Evolutionary conservation across 1,140 invertebrate genomes (phyloP).

Genomic region (Penaeus indicus): DNA sequence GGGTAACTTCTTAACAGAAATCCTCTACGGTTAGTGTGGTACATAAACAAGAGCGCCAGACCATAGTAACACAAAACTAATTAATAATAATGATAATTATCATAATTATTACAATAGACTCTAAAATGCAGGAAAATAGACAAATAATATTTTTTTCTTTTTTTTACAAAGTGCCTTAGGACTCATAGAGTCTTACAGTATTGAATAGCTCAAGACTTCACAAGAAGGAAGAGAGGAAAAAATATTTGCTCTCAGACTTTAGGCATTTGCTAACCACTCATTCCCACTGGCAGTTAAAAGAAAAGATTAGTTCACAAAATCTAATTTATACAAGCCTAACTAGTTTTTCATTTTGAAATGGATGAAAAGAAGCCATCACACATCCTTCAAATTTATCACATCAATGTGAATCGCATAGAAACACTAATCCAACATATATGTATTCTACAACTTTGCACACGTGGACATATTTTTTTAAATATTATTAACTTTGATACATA

Average conservation of each 20-base stretch:
- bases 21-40: constrained; percentile 38
- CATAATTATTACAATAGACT: constrained; percentile 46
- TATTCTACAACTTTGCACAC: constrained; percentile 62
- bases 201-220: constrained; percentile 58
- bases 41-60: constrained; percentile 43
- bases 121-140: constrained; percentile 57
- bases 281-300: constrained; percentile 60
- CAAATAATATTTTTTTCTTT: constrained; percentile 27
- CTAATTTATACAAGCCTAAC: constrained; percentile 54
- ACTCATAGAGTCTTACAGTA: constrained; percentile 62
- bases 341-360: constrained; percentile 57
- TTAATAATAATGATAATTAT: constrained; percentile 50
- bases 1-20: constrained; percentile 28
- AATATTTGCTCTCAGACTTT: constrained; percentile 59
- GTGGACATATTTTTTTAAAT: constrained; percentile 59
- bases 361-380: constrained; percentile 63
- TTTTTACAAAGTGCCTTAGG: constrained; percentile 58
- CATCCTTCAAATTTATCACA: constrained; percentile 60
- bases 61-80: constrained; percentile 28
- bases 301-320: constrained; percentile 60
- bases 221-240: constrained; percentile 60
- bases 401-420: constrained; percentile 62
- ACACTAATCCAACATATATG: constrained; percentile 59
- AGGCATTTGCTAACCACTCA: constrained; percentile 49
- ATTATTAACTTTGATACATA: constrained; percentile 64